Evolutionary conservation across 1,140 invertebrate species (phyloP), one percentile per base, ranked within the genome.

Genomic region (Physella acuta): DNA sequence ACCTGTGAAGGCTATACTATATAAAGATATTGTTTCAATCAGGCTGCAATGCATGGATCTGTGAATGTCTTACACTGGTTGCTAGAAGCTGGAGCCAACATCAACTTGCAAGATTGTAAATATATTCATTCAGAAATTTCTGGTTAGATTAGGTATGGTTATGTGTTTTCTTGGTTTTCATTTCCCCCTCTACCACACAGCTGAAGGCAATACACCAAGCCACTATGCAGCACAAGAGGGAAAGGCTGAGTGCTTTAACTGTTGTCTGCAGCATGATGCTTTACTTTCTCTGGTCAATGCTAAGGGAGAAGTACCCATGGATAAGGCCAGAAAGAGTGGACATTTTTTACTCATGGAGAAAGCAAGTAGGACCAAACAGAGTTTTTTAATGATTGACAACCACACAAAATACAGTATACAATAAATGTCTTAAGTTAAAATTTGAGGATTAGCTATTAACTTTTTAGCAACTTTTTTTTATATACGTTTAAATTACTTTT

Each of bases 1-100:
- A n/a, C n/a, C n/a, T n/a, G n/a, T n/a, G n/a, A n/a, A n/a, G n/a
- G n/a, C n/a, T n/a, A n/a, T n/a, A n/a, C n/a, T n/a, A n/a, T n/a
- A n/a, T n/a, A n/a, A n/a, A n/a, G n/a, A n/a, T n/a, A n/a, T n/a
- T n/a, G n/a, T n/a, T n/a, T n/a, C n/a, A n/a, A n/a, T n/a, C n/a
- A 84, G 83, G 83, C 83, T 31, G 78, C 81, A 24, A 69, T 73
- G 14, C 70, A 80, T 76, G 82, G 82, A 39, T 72, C 81, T 16
- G 68, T 76, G 1, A 75, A 81, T 72, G 79, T 78, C 3, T 62
- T 82, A 37, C 83, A 85, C 67, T 85, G 83, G 83, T 64, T 85
- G 16, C 69, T 84, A 58, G 82, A 83, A 39, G 79, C 82, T 70
- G 78, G 77, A 36, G 76, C 76, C 11, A 76, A 83, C 70, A 78